Evolutionary conservation across 2,797 vertebrate species (phyloP).

Genomic region (Harpagifer antarcticus): DNA sequence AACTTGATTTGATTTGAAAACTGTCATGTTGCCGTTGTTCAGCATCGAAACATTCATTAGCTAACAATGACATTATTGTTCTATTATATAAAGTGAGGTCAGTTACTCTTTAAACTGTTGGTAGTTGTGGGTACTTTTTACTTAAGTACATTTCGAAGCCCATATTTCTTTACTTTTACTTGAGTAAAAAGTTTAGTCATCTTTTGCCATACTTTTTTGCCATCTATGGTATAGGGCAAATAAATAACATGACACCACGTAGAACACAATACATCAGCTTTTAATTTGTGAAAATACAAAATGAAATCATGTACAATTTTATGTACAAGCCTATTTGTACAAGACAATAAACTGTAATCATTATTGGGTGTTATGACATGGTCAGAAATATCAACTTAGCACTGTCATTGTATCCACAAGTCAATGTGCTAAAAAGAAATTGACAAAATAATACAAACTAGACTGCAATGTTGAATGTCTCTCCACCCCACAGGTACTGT

Average conservation of each 20-base stretch:
- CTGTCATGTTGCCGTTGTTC: too few relatives aligned
- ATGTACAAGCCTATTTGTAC: constrained; percentile 96
- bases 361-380: constrained; percentile 91
- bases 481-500: constrained; percentile 84
- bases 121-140: too few relatives aligned
- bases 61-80: too few relatives aligned
- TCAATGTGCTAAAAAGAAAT: constrained; percentile 75
- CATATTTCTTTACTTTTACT: too few relatives aligned
- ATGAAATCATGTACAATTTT: constrained; percentile 98
- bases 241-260: constrained; percentile 63
- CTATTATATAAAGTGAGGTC: too few relatives aligned
- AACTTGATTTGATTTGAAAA: too few relatives aligned
- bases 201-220: too few relatives aligned
- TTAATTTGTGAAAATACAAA: constrained; percentile 99
- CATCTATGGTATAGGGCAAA: neutral
- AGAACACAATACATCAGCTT: constrained; percentile 96
- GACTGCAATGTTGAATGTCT: constrained; percentile 81
- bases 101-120: too few relatives aligned
- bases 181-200: too few relatives aligned
- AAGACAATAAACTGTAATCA: constrained; percentile 92
- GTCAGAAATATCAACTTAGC: constrained; percentile 91
- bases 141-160: too few relatives aligned
- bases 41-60: too few relatives aligned
- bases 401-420: constrained; percentile 86
- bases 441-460: constrained; percentile 75